Evolutionary conservation across 2,113 vertebrate genomes (phyloP).

Genomic region (Corapipo altera): DNA sequence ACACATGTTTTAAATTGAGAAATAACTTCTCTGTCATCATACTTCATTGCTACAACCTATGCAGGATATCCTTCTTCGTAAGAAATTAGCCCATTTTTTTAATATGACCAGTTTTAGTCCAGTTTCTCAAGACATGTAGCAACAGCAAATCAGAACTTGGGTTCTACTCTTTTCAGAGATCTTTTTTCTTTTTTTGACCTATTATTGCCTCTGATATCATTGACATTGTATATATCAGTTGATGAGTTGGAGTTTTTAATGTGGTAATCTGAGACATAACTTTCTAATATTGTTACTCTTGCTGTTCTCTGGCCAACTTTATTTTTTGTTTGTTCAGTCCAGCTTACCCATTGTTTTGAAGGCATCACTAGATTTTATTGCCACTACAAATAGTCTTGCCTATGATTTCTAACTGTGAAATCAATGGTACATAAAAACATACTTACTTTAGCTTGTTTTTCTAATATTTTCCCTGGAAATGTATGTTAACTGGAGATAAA

Average conservation of each 20-base stretch:
- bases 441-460: background rate
- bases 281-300: background rate
- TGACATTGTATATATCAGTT: background rate
- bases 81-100: background rate
- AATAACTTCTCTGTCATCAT: background rate
- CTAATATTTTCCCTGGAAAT: background rate
- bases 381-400: background rate
- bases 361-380: background rate
- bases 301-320: background rate
- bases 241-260: accelerated
- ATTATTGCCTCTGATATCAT: background rate
- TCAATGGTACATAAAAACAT: background rate
- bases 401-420: background rate
- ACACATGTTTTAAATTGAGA: background rate
- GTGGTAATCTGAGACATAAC: background rate
- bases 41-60: background rate
- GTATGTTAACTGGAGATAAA: background rate
- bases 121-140: background rate
- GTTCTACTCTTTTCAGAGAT: background rate
- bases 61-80: background rate
- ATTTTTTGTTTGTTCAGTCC: background rate
- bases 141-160: background rate
- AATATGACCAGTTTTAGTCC: background rate
- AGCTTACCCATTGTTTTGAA: background rate
- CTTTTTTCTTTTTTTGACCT: background rate